Conservation (phyloP, 2,113 vertebrate genomes). For the Murina feae region DNA sequence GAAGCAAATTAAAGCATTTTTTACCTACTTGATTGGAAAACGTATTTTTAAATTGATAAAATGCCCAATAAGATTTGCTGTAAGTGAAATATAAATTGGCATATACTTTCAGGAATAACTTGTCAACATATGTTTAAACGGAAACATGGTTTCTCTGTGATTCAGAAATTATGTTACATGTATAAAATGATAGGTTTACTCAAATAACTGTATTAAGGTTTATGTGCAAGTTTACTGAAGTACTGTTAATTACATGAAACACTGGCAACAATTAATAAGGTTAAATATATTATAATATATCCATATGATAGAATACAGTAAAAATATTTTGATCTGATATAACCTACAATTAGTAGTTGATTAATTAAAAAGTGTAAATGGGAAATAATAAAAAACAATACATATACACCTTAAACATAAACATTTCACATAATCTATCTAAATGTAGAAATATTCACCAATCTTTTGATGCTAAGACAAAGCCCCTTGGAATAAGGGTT, state of each 20-base stretch:
- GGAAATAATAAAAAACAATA: background rate
- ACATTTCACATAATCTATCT: background rate
- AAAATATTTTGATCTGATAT: background rate
- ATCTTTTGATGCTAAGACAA: background rate
- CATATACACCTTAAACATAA: background rate
- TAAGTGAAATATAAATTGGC: background rate
- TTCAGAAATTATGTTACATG: background rate
- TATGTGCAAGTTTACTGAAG: background rate
- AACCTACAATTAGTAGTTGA: background rate
- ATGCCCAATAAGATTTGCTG: background rate
- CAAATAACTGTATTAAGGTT: background rate
- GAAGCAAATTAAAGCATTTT: background rate
- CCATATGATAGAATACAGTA: background rate
- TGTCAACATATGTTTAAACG: background rate
- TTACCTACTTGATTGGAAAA: background rate
- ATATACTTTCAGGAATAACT: slow-evolving; percentile 1
- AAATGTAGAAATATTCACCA: background rate
- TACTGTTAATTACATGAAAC: background rate
- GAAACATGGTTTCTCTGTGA: slow-evolving; percentile 5
- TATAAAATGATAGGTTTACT: background rate
- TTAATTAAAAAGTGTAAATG: background rate
- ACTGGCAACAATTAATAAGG: background rate
- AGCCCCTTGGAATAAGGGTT: background rate
- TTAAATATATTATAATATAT: background rate
- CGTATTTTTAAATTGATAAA: slow-evolving; percentile 23